These are phyloP conservation scores for Rhingia rostrata DNA, from an alignment of 2,888 invertebrate genomes.

Conservation along the genomic window DNA sequence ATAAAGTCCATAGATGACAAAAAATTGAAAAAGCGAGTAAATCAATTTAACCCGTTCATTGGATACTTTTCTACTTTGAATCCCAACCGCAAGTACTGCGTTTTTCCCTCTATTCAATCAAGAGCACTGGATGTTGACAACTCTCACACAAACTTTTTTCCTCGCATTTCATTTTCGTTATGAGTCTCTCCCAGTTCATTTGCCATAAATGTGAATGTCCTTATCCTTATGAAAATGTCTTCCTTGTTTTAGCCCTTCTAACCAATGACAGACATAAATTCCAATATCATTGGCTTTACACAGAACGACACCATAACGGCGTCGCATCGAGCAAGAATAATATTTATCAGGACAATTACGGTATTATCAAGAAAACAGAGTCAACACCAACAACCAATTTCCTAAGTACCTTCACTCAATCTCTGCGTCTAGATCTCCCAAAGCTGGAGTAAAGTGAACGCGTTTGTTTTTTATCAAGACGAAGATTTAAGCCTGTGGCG, in stretches of 20 bases:
- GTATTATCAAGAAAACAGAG: slow-evolving; percentile 33
- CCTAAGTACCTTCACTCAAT: slow-evolving; percentile 33
- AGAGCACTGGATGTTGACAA: background rate
- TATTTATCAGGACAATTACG: slow-evolving; percentile 60
- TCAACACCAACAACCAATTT: slow-evolving; percentile 22
- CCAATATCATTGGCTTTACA: slow-evolving; percentile 57
- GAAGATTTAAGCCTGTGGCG: slow-evolving; percentile 58
- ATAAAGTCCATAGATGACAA: too few relatives aligned
- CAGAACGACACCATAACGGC: slow-evolving; percentile 49
- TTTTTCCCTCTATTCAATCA: slow-evolving; percentile 34
- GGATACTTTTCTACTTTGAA: slow-evolving; percentile 16
- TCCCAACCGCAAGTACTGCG: slow-evolving; percentile 16
- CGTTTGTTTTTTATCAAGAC: slow-evolving; percentile 11
- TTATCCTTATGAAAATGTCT: background rate
- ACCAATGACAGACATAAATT: slow-evolving; percentile 58
- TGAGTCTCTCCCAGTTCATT: slow-evolving; percentile 10
- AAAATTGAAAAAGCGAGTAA: too few relatives aligned
- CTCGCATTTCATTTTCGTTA: slow-evolving; percentile 7
- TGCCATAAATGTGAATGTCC: slow-evolving; percentile 19
- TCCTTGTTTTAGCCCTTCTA: slow-evolving; percentile 32
- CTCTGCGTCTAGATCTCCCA: background rate
- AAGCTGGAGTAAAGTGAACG: background rate
- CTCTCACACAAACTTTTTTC: background rate
- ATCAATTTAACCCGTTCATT: background rate
- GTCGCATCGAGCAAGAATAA: slow-evolving; percentile 22